Evolutionary conservation across 92 coral and sea anemone genomes (phyloP), one percentile per base, ranked within the genome.

Genomic region (Palythoa caribaeorum): DNA sequence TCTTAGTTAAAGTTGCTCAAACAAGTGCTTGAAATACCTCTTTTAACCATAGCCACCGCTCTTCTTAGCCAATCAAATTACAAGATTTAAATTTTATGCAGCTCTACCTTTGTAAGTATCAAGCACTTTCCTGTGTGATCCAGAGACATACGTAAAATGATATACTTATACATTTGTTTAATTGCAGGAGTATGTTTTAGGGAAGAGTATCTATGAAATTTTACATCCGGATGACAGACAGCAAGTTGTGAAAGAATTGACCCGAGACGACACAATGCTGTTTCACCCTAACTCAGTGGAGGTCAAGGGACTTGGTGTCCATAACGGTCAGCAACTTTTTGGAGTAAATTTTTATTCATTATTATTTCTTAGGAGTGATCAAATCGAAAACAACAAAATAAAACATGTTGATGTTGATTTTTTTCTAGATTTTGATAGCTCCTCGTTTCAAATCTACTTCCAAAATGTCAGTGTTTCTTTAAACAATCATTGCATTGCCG

Each of bases 211-310:
- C 53, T 78, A 89, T 59, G 95, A 96, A 48, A 78, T 95, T 20
- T 80, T 96, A 9, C 94, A 92, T 60, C 94, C 96, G 28, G 98
- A 96, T 14, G 99, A 96, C 88, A 94, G 87, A 66, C 87, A 89
- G 12, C 71, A 55, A 10, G 83, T 95, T n/a, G 50, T 85, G 38
- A 70, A 38, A 65, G 92, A 93, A 53, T 71, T 91, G 48, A 87
- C 94, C 15, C 37, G 77, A 14, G 86, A 79, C 84, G 93, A 92
- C 13, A 81, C 57, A 38, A 54, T 55, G 10, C 39, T 77, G 36
- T 53, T 84, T 19, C 83, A 53, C 13, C 76, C 89, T 2, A 69
- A 16, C 7, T 69, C 76, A 70, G 53, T 37, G 76, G 87, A 73
- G 53, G 11, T 9, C 38, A 52, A 19, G 17, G 66, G 68, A 81